Evolutionary conservation across 2,113 vertebrate species (phyloP).

Genomic region (Bubalus kerabau): DNA sequence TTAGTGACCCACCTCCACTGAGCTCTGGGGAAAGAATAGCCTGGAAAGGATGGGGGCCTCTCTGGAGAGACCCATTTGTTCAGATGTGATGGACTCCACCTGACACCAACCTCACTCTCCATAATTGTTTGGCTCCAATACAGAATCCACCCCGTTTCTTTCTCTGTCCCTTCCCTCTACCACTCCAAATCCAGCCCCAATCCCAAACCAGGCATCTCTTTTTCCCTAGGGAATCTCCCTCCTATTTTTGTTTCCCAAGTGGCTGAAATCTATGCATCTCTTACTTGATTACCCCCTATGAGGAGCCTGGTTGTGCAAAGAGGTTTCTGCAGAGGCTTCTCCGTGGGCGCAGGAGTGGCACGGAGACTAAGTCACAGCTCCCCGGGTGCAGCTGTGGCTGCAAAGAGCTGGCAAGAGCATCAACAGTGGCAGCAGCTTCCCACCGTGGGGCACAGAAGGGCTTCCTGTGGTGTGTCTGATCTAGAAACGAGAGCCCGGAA

Average conservation of each 20-base stretch:
- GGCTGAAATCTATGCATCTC: neutral
- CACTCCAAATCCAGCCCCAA: neutral
- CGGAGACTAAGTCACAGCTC: neutral
- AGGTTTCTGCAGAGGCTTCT: conserved; percentile 12
- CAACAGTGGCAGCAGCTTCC: neutral
- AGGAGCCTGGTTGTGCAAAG: neutral
- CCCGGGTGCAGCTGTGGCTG: neutral
- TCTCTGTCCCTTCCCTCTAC: neutral
- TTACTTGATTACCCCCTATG: neutral
- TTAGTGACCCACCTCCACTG: neutral
- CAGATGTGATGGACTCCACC: neutral
- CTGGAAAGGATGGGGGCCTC: neutral
- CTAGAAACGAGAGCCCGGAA: conserved; percentile 26
- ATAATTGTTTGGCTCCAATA: neutral
- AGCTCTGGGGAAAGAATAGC: neutral
- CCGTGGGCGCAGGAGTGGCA: neutral
- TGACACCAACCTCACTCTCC: neutral
- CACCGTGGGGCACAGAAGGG: neutral
- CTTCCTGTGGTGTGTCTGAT: conserved; percentile 14
- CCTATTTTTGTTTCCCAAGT: conserved; percentile 2
- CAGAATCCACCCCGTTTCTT: neutral
- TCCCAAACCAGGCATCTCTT: neutral
- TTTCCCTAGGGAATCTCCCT: neutral
- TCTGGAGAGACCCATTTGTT: neutral
- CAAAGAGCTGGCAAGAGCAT: conserved; percentile 12